These are phyloP conservation scores for Tamias sibiricus DNA, from an alignment of 2,113 vertebrate genomes.

Conservation along the genomic window DNA sequence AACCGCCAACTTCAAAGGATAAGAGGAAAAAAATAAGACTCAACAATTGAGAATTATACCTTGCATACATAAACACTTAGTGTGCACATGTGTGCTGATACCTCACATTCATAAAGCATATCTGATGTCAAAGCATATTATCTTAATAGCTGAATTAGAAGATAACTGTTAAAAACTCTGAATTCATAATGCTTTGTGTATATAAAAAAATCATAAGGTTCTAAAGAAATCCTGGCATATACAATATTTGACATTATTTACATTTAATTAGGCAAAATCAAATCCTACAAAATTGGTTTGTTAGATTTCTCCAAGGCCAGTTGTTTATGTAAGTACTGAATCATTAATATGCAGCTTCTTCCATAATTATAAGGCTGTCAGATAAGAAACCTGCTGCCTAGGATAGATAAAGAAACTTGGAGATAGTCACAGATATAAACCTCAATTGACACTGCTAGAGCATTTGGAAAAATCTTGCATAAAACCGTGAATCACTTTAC, in stretches of 20 bases:
- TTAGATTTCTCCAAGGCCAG: slow-evolving; percentile 88
- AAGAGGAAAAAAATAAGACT: slow-evolving; percentile 54
- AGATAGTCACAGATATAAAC: slow-evolving; percentile 84
- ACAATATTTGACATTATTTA: slow-evolving; percentile 88
- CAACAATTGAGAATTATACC: slow-evolving; percentile 40
- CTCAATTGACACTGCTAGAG: slow-evolving; percentile 50
- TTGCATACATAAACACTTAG: slow-evolving; percentile 44
- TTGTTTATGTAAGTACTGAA: slow-evolving; percentile 88
- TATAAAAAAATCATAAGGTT: slow-evolving; percentile 76
- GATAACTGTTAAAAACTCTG: slow-evolving; percentile 74
- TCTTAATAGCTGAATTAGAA: slow-evolving; percentile 74
- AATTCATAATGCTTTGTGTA: slow-evolving; percentile 75
- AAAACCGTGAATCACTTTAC: slow-evolving; percentile 74
- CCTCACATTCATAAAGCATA: neutral
- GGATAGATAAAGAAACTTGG: slow-evolving; percentile 86
- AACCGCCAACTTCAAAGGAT: slow-evolving; percentile 71
- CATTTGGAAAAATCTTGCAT: slow-evolving; percentile 74
- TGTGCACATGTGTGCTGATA: slow-evolving; percentile 64
- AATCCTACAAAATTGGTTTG: slow-evolving; percentile 85
- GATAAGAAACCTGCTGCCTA: slow-evolving; percentile 87
- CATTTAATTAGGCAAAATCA: slow-evolving; percentile 89
- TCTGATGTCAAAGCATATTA: slow-evolving; percentile 71
- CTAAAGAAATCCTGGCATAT: slow-evolving; percentile 82
- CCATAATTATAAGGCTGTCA: slow-evolving; percentile 86
- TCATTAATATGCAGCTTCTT: slow-evolving; percentile 87